These are phyloP conservation scores for Dicycla oo DNA, from an alignment of 2,888 invertebrate genomes.

Conservation along the genomic window DNA sequence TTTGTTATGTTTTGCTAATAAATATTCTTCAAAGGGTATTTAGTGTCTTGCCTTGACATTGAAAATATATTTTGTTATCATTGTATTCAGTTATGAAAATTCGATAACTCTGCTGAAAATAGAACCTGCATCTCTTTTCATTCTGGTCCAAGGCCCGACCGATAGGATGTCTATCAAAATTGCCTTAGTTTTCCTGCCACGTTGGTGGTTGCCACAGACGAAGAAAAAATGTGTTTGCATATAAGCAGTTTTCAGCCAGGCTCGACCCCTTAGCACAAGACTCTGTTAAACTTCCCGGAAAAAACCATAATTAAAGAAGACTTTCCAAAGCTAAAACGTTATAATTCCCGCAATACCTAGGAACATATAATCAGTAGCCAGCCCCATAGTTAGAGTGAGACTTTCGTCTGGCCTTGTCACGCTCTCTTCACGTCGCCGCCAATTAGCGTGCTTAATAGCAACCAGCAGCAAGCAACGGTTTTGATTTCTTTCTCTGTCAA, in stretches of 20 bases:
- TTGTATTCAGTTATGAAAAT: background rate
- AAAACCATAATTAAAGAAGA: background rate
- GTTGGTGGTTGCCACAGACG: background rate
- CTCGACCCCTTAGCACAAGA: background rate
- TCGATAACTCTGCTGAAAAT: background rate
- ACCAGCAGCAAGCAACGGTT: slow-evolving; percentile 54
- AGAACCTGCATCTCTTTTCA: background rate
- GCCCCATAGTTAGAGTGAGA: slow-evolving; percentile 53
- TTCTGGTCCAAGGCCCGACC: background rate
- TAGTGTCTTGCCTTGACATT: slow-evolving; percentile 33
- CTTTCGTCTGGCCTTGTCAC: slow-evolving; percentile 72
- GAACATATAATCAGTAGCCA: slow-evolving; percentile 36
- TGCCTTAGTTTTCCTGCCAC: background rate
- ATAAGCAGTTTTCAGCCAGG: background rate
- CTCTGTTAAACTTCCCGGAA: background rate
- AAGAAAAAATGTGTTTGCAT: background rate
- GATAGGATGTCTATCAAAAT: background rate
- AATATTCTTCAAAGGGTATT: slow-evolving; percentile 1
- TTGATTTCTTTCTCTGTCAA: slow-evolving; percentile 64
- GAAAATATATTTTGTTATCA: background rate
- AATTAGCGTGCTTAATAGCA: slow-evolving; percentile 79
- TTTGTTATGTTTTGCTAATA: slow-evolving; percentile 19
- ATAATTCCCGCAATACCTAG: slow-evolving; percentile 26
- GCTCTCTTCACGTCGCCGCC: slow-evolving; percentile 79
- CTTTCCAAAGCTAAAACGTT: slow-evolving; percentile 37